Evolutionary conservation across 2,113 vertebrate genomes (phyloP).

Genomic region (Ochotona princeps): DNA sequence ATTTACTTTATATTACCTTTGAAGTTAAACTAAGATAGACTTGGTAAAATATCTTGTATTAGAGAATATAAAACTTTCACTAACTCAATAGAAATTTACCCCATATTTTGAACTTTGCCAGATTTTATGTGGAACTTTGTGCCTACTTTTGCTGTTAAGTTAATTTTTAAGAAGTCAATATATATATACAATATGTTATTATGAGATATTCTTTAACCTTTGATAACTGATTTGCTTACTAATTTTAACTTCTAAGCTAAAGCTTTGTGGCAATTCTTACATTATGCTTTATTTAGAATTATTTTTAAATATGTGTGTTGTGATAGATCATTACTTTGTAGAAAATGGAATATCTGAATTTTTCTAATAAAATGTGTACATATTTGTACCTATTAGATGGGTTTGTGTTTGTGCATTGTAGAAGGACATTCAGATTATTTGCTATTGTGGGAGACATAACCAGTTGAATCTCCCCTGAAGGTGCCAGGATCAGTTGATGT

Average conservation of each 20-base stretch:
- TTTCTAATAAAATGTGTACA: background rate
- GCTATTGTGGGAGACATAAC: too few relatives aligned
- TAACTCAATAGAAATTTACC: background rate
- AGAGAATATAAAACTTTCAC: background rate
- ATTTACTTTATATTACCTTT: background rate
- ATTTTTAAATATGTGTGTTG: background rate
- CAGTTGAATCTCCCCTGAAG: too few relatives aligned
- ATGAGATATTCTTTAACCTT: background rate
- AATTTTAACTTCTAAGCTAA: background rate
- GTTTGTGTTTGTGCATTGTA: background rate
- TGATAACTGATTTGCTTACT: background rate
- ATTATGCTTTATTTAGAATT: background rate
- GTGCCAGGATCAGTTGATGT: too few relatives aligned
- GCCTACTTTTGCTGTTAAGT: background rate
- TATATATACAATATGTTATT: background rate
- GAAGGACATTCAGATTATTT: too few relatives aligned
- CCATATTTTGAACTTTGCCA: background rate
- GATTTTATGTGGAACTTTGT: background rate
- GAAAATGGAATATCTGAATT: background rate
- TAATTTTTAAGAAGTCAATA: background rate
- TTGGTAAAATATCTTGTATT: background rate
- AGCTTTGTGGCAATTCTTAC: background rate
- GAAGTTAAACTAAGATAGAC: background rate
- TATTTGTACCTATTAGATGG: background rate
- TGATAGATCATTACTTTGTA: background rate